These are phyloP conservation scores for Stegodyphus mimosarum DNA, from an alignment of 1,140 invertebrate species.

Conservation along the genomic window DNA sequence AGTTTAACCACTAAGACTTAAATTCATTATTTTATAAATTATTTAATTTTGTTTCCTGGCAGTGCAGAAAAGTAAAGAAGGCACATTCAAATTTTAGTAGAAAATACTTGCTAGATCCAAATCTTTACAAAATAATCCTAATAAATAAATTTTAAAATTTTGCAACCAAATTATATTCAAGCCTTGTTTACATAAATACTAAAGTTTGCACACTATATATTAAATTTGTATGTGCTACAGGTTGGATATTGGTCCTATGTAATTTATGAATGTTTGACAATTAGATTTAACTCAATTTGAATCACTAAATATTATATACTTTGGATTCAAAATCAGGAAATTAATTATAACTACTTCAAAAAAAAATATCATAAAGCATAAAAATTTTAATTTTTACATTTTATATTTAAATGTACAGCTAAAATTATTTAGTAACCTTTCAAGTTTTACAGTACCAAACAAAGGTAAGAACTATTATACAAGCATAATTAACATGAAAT, in stretches of 20 bases:
- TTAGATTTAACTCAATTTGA: too few species aligned
- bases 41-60: not conserved
- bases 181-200: slow-evolving; percentile 34
- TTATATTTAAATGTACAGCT: too few species aligned
- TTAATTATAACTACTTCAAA: too few species aligned
- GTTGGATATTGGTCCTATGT: not conserved
- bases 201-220: not conserved
- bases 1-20: not conserved
- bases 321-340: too few species aligned
- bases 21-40: not conserved
- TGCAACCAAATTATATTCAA: slow-evolving; percentile 19
- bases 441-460: too few species aligned
- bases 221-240: not conserved
- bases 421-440: too few species aligned
- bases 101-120: not conserved
- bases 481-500: too few species aligned
- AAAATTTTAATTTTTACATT: too few species aligned
- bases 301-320: too few species aligned
- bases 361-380: too few species aligned
- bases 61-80: slow-evolving; percentile 12
- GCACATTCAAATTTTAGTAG: not conserved
- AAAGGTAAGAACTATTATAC: too few species aligned
- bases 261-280: not conserved
- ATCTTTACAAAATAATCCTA: not conserved
- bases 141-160: too few species aligned